phyloP scores from a whole-genome alignment of 2,797 vertebrate species.

The Jordanella pulchra region DNA sequence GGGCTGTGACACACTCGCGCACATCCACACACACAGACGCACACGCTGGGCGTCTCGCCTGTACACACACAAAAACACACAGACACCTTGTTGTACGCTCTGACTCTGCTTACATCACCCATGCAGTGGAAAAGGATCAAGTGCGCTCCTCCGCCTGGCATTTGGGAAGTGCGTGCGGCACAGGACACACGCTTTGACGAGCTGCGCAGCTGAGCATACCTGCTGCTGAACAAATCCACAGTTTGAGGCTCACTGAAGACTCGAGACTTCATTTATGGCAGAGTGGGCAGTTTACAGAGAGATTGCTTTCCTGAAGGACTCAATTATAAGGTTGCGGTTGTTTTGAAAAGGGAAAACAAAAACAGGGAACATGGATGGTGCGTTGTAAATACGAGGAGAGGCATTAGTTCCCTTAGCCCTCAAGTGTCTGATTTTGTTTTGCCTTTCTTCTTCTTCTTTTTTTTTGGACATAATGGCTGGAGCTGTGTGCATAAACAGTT shows the following conservation, averaged over 20 bases:
- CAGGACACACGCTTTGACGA: conserved; percentile 29
- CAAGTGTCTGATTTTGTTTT: conserved; percentile 24
- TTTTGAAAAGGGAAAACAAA: conserved; percentile 16
- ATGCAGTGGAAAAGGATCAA: conserved; percentile 56
- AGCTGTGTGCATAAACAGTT: conserved; percentile 40
- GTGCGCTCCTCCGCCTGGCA: conserved; percentile 34
- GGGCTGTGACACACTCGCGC: conserved; percentile 51
- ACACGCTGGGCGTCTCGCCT: conserved; percentile 36
- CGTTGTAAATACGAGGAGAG: conserved; percentile 23
- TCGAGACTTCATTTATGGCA: conserved; percentile 29
- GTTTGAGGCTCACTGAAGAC: conserved; percentile 29
- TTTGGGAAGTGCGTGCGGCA: conserved; percentile 19
- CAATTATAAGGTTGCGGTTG: conserved; percentile 28
- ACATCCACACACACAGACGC: conserved; percentile 44
- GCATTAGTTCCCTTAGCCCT: conserved; percentile 16
- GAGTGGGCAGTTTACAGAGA: conserved; percentile 8
- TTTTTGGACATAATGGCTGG: conserved; percentile 34
- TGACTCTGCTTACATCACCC: conserved; percentile 64
- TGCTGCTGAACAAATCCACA: conserved; percentile 31
- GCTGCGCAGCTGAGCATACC: conserved; percentile 25
- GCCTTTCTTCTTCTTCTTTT: too few species aligned
- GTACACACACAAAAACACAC: conserved; percentile 46
- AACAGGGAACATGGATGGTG: conserved; percentile 11
- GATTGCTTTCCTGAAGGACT: conserved; percentile 22
- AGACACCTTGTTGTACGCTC: conserved; percentile 51